phyloP scores from a whole-genome alignment of 2,113 vertebrate species.

The Pholis gunnellus region DNA sequence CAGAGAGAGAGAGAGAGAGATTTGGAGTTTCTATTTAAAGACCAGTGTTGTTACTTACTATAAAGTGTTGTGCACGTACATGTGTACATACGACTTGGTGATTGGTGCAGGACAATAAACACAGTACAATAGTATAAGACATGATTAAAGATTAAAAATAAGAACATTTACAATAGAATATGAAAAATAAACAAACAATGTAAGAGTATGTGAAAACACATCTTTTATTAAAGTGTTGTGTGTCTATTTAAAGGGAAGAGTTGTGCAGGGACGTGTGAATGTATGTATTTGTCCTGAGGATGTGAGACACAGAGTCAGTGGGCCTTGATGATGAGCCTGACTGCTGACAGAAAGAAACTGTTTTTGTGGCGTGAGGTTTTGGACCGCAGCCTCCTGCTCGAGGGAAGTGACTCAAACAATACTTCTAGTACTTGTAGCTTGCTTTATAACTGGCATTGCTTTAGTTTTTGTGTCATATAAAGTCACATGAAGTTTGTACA shows the following conservation, averaged over 20 bases:
- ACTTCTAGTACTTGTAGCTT: conserved; percentile 11
- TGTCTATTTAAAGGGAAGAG: no score
- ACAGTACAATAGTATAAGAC: neutral
- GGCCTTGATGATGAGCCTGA: no score
- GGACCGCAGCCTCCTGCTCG: no score
- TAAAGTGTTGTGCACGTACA: neutral
- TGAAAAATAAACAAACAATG: neutral
- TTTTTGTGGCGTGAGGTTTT: no score
- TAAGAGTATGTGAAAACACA: neutral
- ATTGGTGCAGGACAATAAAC: neutral
- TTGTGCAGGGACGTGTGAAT: no score
- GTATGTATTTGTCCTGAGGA: no score
- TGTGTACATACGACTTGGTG: neutral
- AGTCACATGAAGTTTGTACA: neutral
- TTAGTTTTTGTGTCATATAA: neutral
- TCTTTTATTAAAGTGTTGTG: neutral
- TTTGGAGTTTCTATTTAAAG: conserved; percentile 15
- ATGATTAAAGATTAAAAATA: neutral
- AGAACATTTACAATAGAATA: neutral
- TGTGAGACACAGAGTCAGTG: no score
- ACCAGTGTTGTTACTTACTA: neutral
- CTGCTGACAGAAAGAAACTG: no score
- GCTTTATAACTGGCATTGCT: neutral
- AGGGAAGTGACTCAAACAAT: neutral
- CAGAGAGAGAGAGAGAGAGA: neutral